A percentile compares a stretch with the other conserved stretches of the same genome.
Conservation (phyloP, 2,888 invertebrate genomes). For the Caenorhabditis panamensis region DNA sequence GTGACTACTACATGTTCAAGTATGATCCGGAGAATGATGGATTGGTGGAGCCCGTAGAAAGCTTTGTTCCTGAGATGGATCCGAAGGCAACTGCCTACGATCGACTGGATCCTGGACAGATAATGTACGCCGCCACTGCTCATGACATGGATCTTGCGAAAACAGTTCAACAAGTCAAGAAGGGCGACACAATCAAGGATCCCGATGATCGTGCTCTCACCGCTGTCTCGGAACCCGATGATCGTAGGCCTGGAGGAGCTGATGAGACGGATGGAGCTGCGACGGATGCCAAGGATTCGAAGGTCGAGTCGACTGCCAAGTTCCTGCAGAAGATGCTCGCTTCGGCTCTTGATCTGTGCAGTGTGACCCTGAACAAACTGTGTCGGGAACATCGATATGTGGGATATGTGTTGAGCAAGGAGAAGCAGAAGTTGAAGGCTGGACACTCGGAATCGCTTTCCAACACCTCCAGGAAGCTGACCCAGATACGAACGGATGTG, state of each 20-base stretch:
- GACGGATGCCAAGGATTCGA: conserved; percentile 50
- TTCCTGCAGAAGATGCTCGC: conserved; percentile 66
- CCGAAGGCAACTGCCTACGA: conserved; percentile 75
- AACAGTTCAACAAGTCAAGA: conserved; percentile 75
- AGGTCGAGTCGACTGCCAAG: conserved; percentile 52
- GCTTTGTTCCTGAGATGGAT: conserved; percentile 78
- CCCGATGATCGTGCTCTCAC: conserved; percentile 47
- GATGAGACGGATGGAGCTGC: conserved; percentile 28
- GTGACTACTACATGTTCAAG: conserved; percentile 99
- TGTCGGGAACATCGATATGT: conserved; percentile 96
- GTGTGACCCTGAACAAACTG: conserved; percentile 64
- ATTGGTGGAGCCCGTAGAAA: conserved; percentile 74
- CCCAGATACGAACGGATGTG: conserved; percentile 73
- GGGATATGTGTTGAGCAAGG: conserved; percentile 90
- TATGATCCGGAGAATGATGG: conserved; percentile 84
- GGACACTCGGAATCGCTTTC: conserved; percentile 82
- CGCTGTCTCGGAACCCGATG: conserved; percentile 34
- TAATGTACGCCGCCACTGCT: conserved; percentile 77
- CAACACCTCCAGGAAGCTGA: conserved; percentile 67
- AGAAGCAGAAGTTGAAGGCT: conserved; percentile 88
- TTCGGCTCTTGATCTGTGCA: conserved; percentile 62
- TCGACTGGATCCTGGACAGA: conserved; percentile 78
- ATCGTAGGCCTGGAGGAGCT: conserved; percentile 11
- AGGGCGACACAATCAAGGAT: conserved; percentile 76
- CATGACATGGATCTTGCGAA: conserved; percentile 75